Evolutionary conservation across 1,140 invertebrate genomes (phyloP).

Genomic region (Akabosia matsudoensis): DNA sequence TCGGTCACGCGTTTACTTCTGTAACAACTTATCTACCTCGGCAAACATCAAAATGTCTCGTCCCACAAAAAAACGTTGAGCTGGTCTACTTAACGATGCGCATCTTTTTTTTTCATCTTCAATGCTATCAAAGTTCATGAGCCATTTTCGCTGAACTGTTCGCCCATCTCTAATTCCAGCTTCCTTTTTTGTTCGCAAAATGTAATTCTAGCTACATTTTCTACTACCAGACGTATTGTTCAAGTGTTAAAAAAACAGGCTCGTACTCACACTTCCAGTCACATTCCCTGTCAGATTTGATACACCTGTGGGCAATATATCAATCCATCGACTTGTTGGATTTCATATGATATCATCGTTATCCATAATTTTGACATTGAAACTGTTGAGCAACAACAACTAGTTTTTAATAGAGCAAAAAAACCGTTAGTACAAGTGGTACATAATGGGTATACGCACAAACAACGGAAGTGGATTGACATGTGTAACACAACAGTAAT

Average conservation of each 20-base stretch:
- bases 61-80: neutral
- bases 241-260: too few relatives aligned
- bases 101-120: neutral
- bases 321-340: neutral
- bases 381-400: neutral
- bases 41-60: neutral
- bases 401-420: constrained; percentile 4
- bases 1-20: neutral
- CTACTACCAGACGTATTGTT: too few relatives aligned
- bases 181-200: neutral
- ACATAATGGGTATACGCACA: too few relatives aligned
- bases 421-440: too few relatives aligned
- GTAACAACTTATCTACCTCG: neutral
- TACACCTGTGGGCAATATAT: neutral
- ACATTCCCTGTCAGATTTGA: too few relatives aligned
- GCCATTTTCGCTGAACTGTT: too few relatives aligned
- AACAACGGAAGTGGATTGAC: constrained; percentile 17
- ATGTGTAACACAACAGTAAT: constrained; percentile 2
- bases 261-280: too few relatives aligned
- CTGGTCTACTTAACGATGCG: neutral
- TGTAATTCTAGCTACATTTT: too few relatives aligned
- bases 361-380: constrained; percentile 4
- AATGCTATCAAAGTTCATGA: neutral
- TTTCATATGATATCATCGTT: constrained; percentile 1
- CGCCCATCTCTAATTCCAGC: neutral